These are phyloP conservation scores for Brachionichthys hirsutus DNA, from an alignment of 2,113 vertebrate species.

Conservation along the genomic window DNA sequence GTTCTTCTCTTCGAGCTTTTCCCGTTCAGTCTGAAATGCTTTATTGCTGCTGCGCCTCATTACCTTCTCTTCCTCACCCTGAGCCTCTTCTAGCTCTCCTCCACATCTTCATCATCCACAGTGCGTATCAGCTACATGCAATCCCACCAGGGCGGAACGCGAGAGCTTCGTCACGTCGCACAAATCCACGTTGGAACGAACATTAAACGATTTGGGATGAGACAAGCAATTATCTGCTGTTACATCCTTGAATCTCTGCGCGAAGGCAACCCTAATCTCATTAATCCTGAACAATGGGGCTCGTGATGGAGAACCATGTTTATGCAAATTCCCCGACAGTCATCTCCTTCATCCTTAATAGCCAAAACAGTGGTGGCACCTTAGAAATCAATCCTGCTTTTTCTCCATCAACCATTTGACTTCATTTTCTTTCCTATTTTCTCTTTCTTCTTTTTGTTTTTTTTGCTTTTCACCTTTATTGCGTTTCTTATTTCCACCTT, in stretches of 20 bases:
- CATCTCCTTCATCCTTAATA: slow-evolving; percentile 59
- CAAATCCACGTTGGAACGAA: slow-evolving; percentile 45
- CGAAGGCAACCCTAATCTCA: slow-evolving; percentile 64
- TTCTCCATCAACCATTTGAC: slow-evolving; percentile 4
- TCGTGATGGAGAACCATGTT: slow-evolving; percentile 65
- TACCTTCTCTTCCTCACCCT: slow-evolving; percentile 10
- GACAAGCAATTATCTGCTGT: slow-evolving; percentile 69
- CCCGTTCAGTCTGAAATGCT: slow-evolving; percentile 11
- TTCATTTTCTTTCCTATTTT: not conserved
- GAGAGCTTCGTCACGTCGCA: slow-evolving; percentile 32
- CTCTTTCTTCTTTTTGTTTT: no score
- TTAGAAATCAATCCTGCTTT: slow-evolving; percentile 43
- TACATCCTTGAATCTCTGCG: slow-evolving; percentile 56
- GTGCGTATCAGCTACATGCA: slow-evolving; percentile 8
- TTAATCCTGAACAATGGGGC: slow-evolving; percentile 74
- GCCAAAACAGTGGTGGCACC: slow-evolving; percentile 44
- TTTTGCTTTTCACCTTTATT: not conserved
- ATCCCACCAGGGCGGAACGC: not conserved
- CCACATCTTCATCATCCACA: slow-evolving; percentile 26
- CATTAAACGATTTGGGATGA: slow-evolving; percentile 65
- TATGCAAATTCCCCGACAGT: slow-evolving; percentile 66
- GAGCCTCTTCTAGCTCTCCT: no score
- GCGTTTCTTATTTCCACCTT: not conserved
- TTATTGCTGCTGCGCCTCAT: slow-evolving; percentile 25
- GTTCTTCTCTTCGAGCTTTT: slow-evolving; percentile 2